phyloP scores from a whole-genome alignment of 2,797 vertebrate genomes.

The Coreius guichenoti region DNA sequence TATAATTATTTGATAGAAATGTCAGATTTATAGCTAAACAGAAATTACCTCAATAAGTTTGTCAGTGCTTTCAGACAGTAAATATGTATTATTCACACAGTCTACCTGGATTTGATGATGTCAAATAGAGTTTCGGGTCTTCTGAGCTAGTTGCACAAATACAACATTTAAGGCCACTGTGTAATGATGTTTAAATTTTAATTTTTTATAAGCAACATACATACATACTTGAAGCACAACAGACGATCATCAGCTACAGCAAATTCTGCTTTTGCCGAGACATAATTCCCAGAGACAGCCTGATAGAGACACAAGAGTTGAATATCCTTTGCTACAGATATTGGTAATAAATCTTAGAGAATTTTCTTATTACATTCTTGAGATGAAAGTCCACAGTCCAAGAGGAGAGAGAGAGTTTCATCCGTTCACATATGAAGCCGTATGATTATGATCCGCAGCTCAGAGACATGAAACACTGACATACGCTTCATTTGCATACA shows the following conservation, averaged over 20 bases:
- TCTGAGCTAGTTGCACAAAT: background rate
- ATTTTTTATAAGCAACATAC: background rate
- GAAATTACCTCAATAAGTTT: no score
- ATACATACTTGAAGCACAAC: fast-evolving
- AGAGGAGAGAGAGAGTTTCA: background rate
- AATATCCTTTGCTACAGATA: background rate
- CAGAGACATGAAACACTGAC: fast-evolving
- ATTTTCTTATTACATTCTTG: background rate
- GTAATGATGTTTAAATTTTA: background rate
- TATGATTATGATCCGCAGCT: background rate
- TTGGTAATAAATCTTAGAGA: fast-evolving
- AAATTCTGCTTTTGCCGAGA: background rate
- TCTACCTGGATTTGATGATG: background rate
- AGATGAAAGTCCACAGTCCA: background rate
- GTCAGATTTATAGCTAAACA: no score
- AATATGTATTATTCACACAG: background rate
- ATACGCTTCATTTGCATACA: background rate
- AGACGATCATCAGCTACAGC: background rate
- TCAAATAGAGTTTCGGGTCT: background rate
- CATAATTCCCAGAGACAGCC: background rate
- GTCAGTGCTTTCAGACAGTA: no score
- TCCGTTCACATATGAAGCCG: background rate
- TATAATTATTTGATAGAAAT: no score
- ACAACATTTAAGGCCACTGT: background rate
- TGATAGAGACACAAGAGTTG: background rate